Base-by-base conservation (phyloP, 1,140 invertebrate genomes). In the Anagrus nilaparvatae region DNA sequence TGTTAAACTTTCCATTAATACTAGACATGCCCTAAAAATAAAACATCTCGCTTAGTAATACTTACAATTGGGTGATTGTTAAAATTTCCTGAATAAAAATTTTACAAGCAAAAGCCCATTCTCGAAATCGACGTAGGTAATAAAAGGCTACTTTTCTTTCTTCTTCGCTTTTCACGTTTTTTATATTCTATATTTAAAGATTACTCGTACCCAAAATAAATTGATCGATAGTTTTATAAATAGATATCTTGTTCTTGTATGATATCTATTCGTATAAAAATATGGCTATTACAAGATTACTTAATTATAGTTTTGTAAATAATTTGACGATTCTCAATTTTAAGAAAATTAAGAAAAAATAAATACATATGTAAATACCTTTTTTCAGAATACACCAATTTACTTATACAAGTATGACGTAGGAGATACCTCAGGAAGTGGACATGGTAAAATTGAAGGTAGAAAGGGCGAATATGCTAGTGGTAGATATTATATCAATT, bases 361-460 rank as follows among this genome's bases (percentile, higher is more conserved):
- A n/a, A n/a, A 6, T 27, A 27, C 24, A 12, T 27, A 27, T 27
- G 24, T n/a, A 12, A 6, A 8, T 27, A 33, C 19, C 7, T 18
- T 45, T 9, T 48, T 20, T 27, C 55, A 74, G 72, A 51, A 63
- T 57, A 58, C 66, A 20, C 60, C 67, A 5, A 69, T 64, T 37
- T 75, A 74, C 51, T 60, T 66, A 42, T 75, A 71, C 55, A 61
- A 64, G 7, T 75, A 75, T 44, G 61, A 61, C 25, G 59, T 74
- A 40, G 55, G 53, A 20, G 47, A 59, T 3, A 4, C 14, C 12
- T 59, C 67, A 35, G 65, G 61, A 0, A 59, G 64, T 44, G 64
- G 52, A 17, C 75, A 78, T 58, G 75, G 72, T 18, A 77, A 77
- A 60, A 52, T 65, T 21, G 70, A 79, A 54, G 54, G 62, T 5